Conservation (phyloP, 1,140 invertebrate genomes). For the Drosophila serrata region DNA sequence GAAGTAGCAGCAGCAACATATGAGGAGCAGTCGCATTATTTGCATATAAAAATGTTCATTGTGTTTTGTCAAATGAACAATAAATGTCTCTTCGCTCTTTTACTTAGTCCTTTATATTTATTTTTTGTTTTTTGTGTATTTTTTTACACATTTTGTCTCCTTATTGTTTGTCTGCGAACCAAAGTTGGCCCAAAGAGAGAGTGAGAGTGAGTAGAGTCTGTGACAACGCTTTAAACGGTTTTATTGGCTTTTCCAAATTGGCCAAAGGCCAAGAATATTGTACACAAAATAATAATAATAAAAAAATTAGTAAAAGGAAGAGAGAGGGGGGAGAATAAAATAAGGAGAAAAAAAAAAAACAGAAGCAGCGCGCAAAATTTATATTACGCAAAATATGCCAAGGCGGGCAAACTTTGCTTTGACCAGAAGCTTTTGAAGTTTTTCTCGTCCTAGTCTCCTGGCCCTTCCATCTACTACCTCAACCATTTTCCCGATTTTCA, state of each 20-base stretch:
- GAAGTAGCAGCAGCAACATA: constrained; percentile 10
- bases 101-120: neutral
- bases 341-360: neutral
- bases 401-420: constrained; percentile 43
- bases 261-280: constrained; percentile 64
- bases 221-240: constrained; percentile 68
- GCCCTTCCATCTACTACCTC: neutral
- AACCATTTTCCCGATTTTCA: neutral
- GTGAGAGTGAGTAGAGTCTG: constrained; percentile 10
- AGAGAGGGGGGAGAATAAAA: neutral
- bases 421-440: constrained; percentile 62
- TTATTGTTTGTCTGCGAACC: constrained; percentile 16
- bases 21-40: constrained; percentile 49
- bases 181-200: neutral
- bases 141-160: neutral
- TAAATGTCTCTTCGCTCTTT: constrained; percentile 27
- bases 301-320: neutral
- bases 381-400: constrained; percentile 51
- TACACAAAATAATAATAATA: constrained; percentile 34
- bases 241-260: constrained; percentile 76
- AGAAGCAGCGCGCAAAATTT: constrained; percentile 26
- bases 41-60: constrained; percentile 80
- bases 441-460: constrained; percentile 16
- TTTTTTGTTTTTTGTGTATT: neutral
- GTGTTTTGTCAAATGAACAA: constrained; percentile 61